Base-by-base conservation (phyloP, 1,140 invertebrate genomes). In the Micrasema minimum region DNA sequence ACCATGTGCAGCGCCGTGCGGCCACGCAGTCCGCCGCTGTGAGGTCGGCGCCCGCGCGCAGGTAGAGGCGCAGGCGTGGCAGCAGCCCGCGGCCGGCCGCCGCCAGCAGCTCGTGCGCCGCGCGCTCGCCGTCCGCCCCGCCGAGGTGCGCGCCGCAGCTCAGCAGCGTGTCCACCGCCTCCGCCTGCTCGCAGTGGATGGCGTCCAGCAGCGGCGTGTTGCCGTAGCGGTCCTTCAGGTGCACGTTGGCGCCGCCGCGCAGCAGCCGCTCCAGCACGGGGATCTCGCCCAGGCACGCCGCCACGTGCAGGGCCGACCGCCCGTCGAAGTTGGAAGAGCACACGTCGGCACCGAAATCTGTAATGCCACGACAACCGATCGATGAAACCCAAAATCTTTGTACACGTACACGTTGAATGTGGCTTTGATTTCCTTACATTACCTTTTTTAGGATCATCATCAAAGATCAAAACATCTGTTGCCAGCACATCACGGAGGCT, bases 221-320 rank as follows among this genome's bases (percentile, higher is more conserved):
- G 67, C 88, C 86, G 55, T 86, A 85, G 69, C 85, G 79, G 76
- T 93, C 93, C 77, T 89, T 89, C 37, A 88, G 82, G 75, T 96
- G 94, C n/a, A 97, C 92, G 59, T 89, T 93, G 0, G 93, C 93
- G 1, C 96, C 96, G 75, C 93, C 89, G 45, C 88, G 85, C 16
- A 97, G 80, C 7, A 97, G 82, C 82, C 89, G 90, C 70, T 90
- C 87, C 0, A 96, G 91, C 0, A 93, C 84, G 1, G 86, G 75
- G 0, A 88, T 50, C 72, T 92, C 88, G 0, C 93, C 94, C 74
- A 91, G 85, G 43, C 88, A 83, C 38, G 91, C 90, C 7, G 94
- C 94, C 43, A 95, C 85, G 76, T 97, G 95, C 0, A 97, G 82
- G 0, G 93, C 90, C 0, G 94, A 96, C 65, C 93, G 86, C 9